Evolutionary conservation across 2,888 invertebrate species (phyloP), one percentile per base, ranked within the genome.

Genomic region (Azorinus chamasolen): DNA sequence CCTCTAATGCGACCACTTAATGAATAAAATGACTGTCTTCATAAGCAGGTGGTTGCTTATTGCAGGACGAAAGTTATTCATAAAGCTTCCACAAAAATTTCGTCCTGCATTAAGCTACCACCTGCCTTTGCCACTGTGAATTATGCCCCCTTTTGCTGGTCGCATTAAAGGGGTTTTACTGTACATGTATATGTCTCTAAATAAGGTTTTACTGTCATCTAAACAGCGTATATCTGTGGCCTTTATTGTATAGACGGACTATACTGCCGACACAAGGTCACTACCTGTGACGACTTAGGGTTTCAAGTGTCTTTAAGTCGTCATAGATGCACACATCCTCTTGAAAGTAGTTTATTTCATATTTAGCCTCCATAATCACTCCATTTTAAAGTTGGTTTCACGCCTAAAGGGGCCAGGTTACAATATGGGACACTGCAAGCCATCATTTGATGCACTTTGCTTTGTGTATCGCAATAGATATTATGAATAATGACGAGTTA

Each of bases 251-350:
- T n/a, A n/a, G 8, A 48, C 10, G 18, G 48, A 18, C 48, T 8
- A 48, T 48, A 18, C 48, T 18, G 16, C 14, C 48, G 16, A 48
- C 48, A n/a, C 48, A n/a, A 8, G 18, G 48, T 12, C 48, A 18
- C 48, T 48, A 18, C 18, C 48, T 48, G 8, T 48, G 48, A 48
- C 48, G 48, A 48, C 48, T 48, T 18, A 48, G 18, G 48, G 48
- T 48, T 48, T 8, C 18, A 48, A 12, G 48, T 8, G 48, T 10
- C 48, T 18, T 8, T 48, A 48, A 48, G 48, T 48, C 48, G 48
- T 48, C 48, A 48, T 12, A 18, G 48, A 8, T 48, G 18, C 18
- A 48, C 48, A 8, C 16, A 48, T 18, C 48, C 18, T 48, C 48
- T 48, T 48, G 8, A 16, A 48, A 48, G 48, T 48, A 8, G 18